Percentiles rank a stretch among this genome's conserved stretches.
These are phyloP conservation scores for Calliphora vomitoria DNA, from an alignment of 2,888 invertebrate species.

Conservation along the genomic window DNA sequence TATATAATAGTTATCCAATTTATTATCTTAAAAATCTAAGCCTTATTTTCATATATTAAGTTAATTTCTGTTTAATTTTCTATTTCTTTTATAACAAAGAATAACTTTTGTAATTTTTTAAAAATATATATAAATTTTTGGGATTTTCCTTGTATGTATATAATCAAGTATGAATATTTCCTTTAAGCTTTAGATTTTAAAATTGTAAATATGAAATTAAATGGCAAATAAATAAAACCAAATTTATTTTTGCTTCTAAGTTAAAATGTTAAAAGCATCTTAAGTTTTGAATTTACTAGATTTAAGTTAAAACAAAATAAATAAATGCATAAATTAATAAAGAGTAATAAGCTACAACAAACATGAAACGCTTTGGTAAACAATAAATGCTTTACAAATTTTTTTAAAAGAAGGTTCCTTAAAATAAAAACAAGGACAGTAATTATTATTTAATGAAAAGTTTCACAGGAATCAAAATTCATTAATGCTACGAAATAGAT, in stretches of 20 bases:
- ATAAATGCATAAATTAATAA: constrained; percentile 52
- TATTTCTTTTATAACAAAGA: too few relatives aligned
- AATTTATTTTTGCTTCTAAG: constrained; percentile 25
- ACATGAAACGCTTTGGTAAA: constrained; percentile 84
- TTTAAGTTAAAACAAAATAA: constrained; percentile 69
- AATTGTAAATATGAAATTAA: constrained; percentile 25
- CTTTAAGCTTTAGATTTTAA: background rate
- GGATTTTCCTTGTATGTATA: background rate
- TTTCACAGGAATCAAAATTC: too few relatives aligned
- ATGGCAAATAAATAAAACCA: constrained; percentile 23
- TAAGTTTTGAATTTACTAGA: constrained; percentile 64
- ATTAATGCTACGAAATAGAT: too few relatives aligned
- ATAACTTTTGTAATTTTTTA: too few relatives aligned
- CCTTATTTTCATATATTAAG: too few relatives aligned
- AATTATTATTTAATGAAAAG: too few relatives aligned
- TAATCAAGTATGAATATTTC: constrained; percentile 19
- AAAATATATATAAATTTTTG: too few relatives aligned
- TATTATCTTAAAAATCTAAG: too few relatives aligned
- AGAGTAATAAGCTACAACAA: constrained; percentile 29
- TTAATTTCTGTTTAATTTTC: too few relatives aligned
- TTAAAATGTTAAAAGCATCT: constrained; percentile 48
- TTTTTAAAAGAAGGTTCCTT: constrained; percentile 46
- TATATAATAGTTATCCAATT: too few relatives aligned
- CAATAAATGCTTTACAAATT: constrained; percentile 84
- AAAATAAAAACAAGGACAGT: constrained; percentile 11